A percentile compares a stretch with the other conserved stretches of the same genome.
phyloP scores from a whole-genome alignment of 2,797 vertebrate species.

The Myioborus melanocephalus region DNA sequence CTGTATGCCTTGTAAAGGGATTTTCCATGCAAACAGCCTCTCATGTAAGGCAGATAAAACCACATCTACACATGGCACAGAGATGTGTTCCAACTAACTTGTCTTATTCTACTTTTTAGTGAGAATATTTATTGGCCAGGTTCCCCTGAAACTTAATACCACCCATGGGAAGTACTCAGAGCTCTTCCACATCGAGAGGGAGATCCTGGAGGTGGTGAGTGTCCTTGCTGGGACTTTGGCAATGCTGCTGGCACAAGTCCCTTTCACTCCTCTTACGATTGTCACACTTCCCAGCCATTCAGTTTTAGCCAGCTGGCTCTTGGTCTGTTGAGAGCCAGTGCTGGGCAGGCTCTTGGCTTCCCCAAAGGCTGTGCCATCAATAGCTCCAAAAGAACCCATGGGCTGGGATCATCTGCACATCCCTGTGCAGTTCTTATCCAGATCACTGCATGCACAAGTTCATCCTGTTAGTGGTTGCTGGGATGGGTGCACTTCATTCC shows the following conservation, averaged over 20 bases:
- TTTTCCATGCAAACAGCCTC: neutral
- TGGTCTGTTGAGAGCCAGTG: fast-evolving
- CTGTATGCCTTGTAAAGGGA: neutral
- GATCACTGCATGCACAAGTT: neutral
- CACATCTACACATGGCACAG: fast-evolving
- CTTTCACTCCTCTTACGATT: fast-evolving
- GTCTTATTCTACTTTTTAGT: constrained; percentile 72
- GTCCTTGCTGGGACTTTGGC: neutral
- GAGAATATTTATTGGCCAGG: constrained; percentile 87
- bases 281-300: neutral
- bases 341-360: neutral
- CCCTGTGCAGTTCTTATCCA: neutral
- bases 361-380: neutral
- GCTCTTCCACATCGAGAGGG: constrained; percentile 79
- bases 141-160: constrained; percentile 70
- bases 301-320: neutral
- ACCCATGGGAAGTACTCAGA: constrained; percentile 70
- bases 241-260: neutral
- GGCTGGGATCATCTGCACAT: neutral
- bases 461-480: neutral
- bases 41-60: neutral
- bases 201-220: constrained; percentile 87
- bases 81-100: neutral
- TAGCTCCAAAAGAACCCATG: neutral
- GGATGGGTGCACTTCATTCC: neutral